phyloP scores from a whole-genome alignment of 2,113 vertebrate genomes.

The Carettochelys insculpta region DNA sequence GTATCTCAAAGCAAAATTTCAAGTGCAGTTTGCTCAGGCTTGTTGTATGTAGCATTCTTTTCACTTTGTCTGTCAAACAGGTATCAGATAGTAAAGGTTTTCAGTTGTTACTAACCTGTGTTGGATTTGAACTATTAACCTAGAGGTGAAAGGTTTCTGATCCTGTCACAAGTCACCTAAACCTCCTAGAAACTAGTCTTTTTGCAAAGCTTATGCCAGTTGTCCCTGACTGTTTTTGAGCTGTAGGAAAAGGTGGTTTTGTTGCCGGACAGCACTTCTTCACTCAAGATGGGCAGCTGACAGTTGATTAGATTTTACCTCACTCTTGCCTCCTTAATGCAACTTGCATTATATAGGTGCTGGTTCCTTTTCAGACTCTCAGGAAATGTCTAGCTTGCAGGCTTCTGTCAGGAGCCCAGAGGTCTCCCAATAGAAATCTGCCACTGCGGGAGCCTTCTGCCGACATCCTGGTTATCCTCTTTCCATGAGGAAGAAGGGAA shows the following conservation, averaged over 20 bases:
- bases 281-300: conserved; percentile 65
- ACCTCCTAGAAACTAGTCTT: conserved; percentile 63
- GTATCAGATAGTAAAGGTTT: conserved; percentile 67
- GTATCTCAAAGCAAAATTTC: conserved; percentile 22
- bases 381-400: too few relatives aligned
- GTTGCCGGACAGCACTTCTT: conserved; percentile 63
- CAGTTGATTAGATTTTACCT: conserved; percentile 74
- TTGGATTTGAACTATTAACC: conserved; percentile 67
- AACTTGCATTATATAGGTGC: conserved; percentile 66
- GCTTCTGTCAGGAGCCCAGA: too few relatives aligned
- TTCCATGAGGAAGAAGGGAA: too few relatives aligned
- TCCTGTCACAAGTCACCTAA: conserved; percentile 67
- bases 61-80: conserved; percentile 50
- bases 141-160: conserved; percentile 73
- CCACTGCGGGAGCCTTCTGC: too few relatives aligned
- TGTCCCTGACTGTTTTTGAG: conserved; percentile 61
- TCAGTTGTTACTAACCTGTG: conserved; percentile 69
- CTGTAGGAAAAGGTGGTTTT: conserved; percentile 65
- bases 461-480: too few relatives aligned
- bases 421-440: too few relatives aligned
- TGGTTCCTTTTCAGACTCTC: conserved; percentile 63
- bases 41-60: conserved; percentile 39
- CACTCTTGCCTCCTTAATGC: conserved; percentile 71
- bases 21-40: conserved; percentile 8
- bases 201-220: conserved; percentile 67